phyloP scores from a whole-genome alignment of 2,797 vertebrate genomes.

The Pogonophryne albipinna region DNA sequence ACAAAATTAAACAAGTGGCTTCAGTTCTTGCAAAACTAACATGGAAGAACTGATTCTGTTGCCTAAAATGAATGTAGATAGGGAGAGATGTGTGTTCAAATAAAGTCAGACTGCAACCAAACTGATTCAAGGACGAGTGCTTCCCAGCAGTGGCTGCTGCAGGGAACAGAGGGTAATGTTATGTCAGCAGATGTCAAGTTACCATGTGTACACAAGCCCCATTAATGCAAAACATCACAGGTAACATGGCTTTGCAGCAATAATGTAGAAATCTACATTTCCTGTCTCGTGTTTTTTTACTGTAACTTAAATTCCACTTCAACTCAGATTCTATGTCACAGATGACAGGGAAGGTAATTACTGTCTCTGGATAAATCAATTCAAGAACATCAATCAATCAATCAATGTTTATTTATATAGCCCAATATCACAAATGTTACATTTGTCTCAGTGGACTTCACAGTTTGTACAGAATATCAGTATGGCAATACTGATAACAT shows the following conservation, averaged over 20 bases:
- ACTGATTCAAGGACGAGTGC: conserved; percentile 2
- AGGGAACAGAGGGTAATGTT: neutral
- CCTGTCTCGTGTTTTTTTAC: neutral
- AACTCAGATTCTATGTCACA: neutral
- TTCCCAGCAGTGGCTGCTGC: neutral
- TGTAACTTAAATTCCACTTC: neutral
- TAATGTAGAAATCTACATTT: neutral
- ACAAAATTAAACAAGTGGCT: neutral
- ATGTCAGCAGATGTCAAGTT: neutral
- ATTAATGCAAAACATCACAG: neutral
- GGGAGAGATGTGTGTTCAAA: neutral
- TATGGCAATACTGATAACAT: neutral
- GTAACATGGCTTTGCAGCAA: neutral
- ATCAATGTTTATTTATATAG: no score
- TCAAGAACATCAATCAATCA: neutral
- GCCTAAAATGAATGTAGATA: neutral
- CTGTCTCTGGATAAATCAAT: conserved; percentile 2
- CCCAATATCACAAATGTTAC: no score
- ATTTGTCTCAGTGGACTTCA: no score
- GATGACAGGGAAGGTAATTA: conserved; percentile 11
- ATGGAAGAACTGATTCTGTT: neutral
- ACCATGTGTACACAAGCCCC: neutral
- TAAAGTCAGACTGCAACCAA: neutral
- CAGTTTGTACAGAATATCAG: no score
- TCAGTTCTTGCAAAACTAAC: neutral